phyloP scores from a whole-genome alignment of 2,888 invertebrate species.

The Drosophila mayaguana region DNA sequence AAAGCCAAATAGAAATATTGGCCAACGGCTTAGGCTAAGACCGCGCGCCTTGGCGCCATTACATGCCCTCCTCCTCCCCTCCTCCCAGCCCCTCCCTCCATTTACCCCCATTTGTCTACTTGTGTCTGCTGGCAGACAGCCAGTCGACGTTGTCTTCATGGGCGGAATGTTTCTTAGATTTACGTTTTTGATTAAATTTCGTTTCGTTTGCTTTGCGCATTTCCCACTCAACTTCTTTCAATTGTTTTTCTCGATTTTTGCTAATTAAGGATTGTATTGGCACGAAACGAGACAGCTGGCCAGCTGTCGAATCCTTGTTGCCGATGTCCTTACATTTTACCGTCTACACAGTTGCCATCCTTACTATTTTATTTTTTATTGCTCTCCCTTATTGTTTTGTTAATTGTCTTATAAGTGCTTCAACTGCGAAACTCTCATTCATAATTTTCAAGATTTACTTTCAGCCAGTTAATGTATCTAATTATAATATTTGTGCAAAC shows the following conservation, averaged over 20 bases:
- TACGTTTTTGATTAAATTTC: conserved; percentile 78
- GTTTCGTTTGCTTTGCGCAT: conserved; percentile 70
- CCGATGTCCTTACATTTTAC: not conserved
- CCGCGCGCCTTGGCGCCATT: conserved; percentile 33
- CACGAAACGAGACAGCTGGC: conserved; percentile 12
- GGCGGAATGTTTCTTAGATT: conserved; percentile 64
- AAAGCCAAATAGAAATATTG: conserved; percentile 9
- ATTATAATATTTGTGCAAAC: not conserved
- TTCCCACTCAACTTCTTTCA: conserved; percentile 25
- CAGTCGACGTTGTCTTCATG: conserved; percentile 38
- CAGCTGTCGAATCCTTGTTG: conserved; percentile 18
- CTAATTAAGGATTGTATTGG: conserved; percentile 63
- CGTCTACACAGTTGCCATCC: not conserved
- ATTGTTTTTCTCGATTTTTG: conserved; percentile 40
- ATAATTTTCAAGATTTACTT: not conserved
- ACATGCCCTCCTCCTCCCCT: not conserved
- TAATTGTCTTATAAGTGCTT: not conserved
- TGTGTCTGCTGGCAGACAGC: conserved; percentile 54
- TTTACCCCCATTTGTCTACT: conserved; percentile 24
- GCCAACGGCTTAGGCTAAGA: conserved; percentile 5
- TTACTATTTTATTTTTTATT: not conserved
- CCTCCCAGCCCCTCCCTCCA: not conserved
- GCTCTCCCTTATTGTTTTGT: too few relatives aligned
- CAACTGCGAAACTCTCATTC: not conserved
- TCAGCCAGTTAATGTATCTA: not conserved